Evolutionary conservation across 2,113 vertebrate genomes (phyloP).

Genomic region (Tylochromis polylepis): DNA sequence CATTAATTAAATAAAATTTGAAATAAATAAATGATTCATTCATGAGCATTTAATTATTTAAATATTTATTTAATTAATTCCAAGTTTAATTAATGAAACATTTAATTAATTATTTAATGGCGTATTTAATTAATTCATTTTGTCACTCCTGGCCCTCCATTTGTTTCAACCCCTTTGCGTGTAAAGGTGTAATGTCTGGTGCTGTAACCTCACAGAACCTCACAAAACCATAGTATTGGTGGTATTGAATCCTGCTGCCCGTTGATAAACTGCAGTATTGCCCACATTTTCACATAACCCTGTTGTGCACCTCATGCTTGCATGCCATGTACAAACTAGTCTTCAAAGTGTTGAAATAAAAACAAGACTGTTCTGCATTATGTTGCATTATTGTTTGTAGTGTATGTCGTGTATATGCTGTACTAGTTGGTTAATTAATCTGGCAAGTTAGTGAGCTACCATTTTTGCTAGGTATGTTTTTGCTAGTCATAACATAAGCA

Average conservation of each 20-base stretch:
- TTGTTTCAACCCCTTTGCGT: not conserved
- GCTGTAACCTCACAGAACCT: not conserved
- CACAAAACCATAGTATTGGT: not conserved
- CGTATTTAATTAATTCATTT: not conserved
- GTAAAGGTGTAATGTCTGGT: not conserved
- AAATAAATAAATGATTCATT: too few species aligned
- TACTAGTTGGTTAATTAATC: too few species aligned
- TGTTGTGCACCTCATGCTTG: too few species aligned
- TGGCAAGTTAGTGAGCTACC: too few species aligned
- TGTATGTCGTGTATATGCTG: too few species aligned
- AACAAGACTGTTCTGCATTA: too few species aligned
- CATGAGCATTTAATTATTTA: not conserved
- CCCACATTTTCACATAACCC: not conserved
- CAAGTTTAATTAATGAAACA: not conserved
- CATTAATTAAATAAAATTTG: too few species aligned
- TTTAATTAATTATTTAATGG: not conserved
- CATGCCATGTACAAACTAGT: too few species aligned
- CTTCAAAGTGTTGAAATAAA: too few species aligned
- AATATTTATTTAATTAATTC: not conserved
- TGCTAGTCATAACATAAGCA: not conserved
- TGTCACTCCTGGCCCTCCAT: rapidly evolving
- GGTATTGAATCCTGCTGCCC: rapidly evolving
- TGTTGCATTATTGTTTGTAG: too few species aligned
- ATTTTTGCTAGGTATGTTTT: not conserved
- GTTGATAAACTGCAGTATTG: not conserved